Base-by-base conservation (phyloP, 2,797 vertebrate genomes). In the Astyanax mexicanus region DNA sequence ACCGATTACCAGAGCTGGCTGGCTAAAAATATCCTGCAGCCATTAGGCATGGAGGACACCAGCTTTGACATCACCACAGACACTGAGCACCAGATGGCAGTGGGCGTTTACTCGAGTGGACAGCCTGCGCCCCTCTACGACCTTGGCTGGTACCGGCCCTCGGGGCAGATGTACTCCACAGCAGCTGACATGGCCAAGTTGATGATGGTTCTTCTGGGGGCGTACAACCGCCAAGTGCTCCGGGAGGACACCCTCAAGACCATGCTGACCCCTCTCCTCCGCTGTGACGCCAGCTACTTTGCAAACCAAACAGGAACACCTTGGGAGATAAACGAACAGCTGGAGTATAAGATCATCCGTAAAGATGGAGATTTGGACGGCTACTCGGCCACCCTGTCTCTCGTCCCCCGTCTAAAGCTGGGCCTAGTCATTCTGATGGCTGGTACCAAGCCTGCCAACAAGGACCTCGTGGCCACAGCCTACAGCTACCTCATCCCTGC, bases 101-200 rank as follows among this genome's bases (percentile, higher is more conserved):
- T 93, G 0, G 97, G 96, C 0, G 94, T 97, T 80, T 97, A 98
- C 0, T 44, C 90, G 77, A 94, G 89, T 0, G 93, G 86, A 1
- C 89, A 90, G 65, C 90, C 86, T 0, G 95, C 95, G 0, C 95
- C 95, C 0, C 94, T 97, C 11, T 98, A 96, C 0, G 90, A 97
- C 84, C 91, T 98, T 0, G 95, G 96, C 78, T 98, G 97, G 95
- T 98, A 98, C 75, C 88, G 95, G 12, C 96, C 96, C 0, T 96
- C 95, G 0, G 97, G 96, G 2, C 97, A 98, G 88, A 98, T 97
- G 96, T 98, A 92, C 77, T 98, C 96, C 62, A 97, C 96, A 0
- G 74, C 94, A 0, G 94, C 95, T 0, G 97, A 99, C 86, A 92
- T 98, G 87, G 95, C 96, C 80, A 97, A 95, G 82, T 84, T 98